Base-by-base conservation (phyloP, 2,888 invertebrate genomes). In the Emesis russula region DNA sequence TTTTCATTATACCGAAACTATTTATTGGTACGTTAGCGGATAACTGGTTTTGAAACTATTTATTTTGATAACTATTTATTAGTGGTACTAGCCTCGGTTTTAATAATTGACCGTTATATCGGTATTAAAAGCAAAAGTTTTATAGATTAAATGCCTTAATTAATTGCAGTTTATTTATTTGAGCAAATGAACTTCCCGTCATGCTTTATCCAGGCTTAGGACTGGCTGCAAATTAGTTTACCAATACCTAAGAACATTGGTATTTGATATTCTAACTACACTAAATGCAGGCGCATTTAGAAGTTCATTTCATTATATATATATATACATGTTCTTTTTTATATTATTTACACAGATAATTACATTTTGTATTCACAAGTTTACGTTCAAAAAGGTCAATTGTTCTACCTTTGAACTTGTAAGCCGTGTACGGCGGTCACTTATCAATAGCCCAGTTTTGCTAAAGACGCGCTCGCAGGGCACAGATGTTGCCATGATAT, bases 401-500 rank as follows among this genome's bases (percentile, higher is more conserved):
- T 90, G 85, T 0, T 36, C 25, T 1, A 92, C 86, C 81, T 92
- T 90, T 13, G 36, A 2, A 31, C 78, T 44, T 1, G 78, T 89
- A 1, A 91, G 63, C 44, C 83, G 78, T 1, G 89, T 88, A 2
- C 93, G 85, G 9, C 93, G 85, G 7, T 88, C 81, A 71, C 38
- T 25, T 87, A 93, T 79, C 1, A 68, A 90, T 5, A 85, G 63
- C 0, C 94, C 92, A 0, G 91, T 86, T 66, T 94, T 92, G 38
- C 86, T 89, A 70, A 92, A 93, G 13, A 94, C 83, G 7, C 92
- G 79, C 76, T 93, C 92, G 44, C 93, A 93, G 1, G 92, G 93
- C n/a, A 94, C 92, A 7, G 92, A 94, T 0, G 92, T 89, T 0
- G 90, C 92, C 82, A 93, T 81, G 1, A 93, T 83, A 63, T 94